Evolutionary conservation across 2,797 vertebrate genomes (phyloP), one percentile per base, ranked within the genome.

Genomic region (Characodon lateralis): DNA sequence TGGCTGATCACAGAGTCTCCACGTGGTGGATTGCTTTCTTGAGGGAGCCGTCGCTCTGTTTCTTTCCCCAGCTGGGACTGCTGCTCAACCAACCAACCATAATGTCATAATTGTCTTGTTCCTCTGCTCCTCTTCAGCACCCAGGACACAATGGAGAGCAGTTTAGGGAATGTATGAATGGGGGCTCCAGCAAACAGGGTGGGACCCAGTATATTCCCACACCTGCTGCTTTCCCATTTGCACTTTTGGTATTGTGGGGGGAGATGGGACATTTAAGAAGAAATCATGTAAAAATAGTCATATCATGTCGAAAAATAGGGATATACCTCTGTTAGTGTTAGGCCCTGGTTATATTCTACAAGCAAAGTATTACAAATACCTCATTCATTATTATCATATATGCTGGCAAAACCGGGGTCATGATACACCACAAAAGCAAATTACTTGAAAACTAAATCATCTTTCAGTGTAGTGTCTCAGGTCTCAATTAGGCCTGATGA

Each of bases 401-500:
- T 46, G 48, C 16, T 82, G 58, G 69, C 53, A 16, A 80, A 76
- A 71, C 66, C 72, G 72, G 56, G 26, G 43, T 10, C 3, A 3
- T 70, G 66, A 26, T 35, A 58, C 79, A 81, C 72, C 59, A 68
- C 48, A 73, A 48, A 61, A 41, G 55, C 74, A 80, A n/a, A 80
- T 71, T 39, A 74, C 14, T 2, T 59, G 14, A 61, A 88, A 86
- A 84, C 73, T 73, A 87, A 83, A 82, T 56, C 8, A 39, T 80
- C 73, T 72, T 61, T 74, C 79, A 73, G 50, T 71, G 75, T 69
- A 77, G 72, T 80, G 95, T 92, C 93, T 91, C 84, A 93, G 94
- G 86, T 94, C 91, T 93, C 88, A 95, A 96, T 95, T 95, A 95
- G 91, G 83, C 72, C 83, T 96, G 95, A 96, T 94, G 91, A 91